These are phyloP conservation scores for Polypedilum pembai DNA, from an alignment of 1,140 invertebrate species.

Conservation along the genomic window DNA sequence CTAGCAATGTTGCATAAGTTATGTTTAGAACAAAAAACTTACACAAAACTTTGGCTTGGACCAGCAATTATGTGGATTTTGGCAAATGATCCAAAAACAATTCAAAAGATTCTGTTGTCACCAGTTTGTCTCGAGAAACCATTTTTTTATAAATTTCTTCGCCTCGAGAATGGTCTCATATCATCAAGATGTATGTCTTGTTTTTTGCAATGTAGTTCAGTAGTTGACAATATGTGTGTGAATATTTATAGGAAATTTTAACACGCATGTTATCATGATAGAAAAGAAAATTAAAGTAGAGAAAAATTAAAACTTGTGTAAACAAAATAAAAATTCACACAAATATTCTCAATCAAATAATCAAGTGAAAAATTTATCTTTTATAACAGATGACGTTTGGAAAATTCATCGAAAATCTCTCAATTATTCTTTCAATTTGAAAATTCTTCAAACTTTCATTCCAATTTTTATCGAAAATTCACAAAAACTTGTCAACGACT, in stretches of 20 bases:
- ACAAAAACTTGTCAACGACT: background rate
- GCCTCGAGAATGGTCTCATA: background rate
- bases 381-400: conserved; percentile 27
- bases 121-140: conserved; percentile 8
- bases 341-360: background rate
- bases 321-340: background rate
- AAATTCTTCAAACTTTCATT: conserved; percentile 29
- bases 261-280: background rate
- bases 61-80: conserved; percentile 19
- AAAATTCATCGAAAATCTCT: conserved; percentile 25
- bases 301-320: background rate
- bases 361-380: no score
- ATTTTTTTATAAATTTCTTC: conserved; percentile 6
- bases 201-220: background rate
- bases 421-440: conserved; percentile 28
- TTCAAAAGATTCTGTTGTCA: background rate
- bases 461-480: conserved; percentile 30
- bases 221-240: background rate
- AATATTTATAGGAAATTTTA: background rate
- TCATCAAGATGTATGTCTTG: background rate
- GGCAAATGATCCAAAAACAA: conserved; percentile 3
- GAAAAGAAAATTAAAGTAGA: background rate
- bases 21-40: background rate
- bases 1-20: background rate
- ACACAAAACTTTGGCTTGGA: background rate